Conservation (phyloP, 2,888 invertebrate genomes). For the Drosophila quinaria region DNA sequence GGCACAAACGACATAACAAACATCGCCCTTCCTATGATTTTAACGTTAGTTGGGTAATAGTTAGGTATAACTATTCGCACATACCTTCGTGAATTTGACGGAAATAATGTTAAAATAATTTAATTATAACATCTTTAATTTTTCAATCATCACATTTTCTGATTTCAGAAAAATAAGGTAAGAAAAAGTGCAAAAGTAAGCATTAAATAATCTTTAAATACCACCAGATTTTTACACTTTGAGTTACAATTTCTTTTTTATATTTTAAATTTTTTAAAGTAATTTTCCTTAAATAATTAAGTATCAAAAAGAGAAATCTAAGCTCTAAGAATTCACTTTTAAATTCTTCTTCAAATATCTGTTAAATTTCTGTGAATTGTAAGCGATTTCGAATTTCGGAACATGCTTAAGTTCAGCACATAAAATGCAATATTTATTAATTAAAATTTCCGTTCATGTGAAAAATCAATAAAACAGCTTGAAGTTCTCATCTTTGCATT, state of each 20-base stretch:
- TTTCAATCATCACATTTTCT: not conserved
- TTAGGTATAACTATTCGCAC: conserved; percentile 11
- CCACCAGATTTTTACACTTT: too few relatives aligned
- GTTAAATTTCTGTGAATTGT: not conserved
- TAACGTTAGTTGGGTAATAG: conserved; percentile 15
- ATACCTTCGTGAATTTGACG: not conserved
- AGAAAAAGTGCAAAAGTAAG: too few relatives aligned
- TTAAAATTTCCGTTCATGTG: not conserved
- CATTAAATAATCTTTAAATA: too few relatives aligned
- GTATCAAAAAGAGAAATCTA: not conserved
- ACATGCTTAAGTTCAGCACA: not conserved
- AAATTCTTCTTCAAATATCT: not conserved
- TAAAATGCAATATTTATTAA: conserved; percentile 6
- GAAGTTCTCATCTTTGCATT: not conserved
- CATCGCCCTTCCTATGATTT: conserved; percentile 12
- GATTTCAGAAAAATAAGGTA: too few relatives aligned
- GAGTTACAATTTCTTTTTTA: too few relatives aligned
- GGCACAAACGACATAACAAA: conserved; percentile 28
- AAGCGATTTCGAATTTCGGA: not conserved
- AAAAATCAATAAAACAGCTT: conserved; percentile 12
- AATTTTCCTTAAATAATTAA: too few relatives aligned
- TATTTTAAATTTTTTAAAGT: too few relatives aligned
- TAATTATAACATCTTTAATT: not conserved
- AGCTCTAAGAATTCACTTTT: not conserved
- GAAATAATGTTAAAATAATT: not conserved